Base-by-base conservation (phyloP, 2,113 vertebrate species). In the Paraplagusia blochii region DNA sequence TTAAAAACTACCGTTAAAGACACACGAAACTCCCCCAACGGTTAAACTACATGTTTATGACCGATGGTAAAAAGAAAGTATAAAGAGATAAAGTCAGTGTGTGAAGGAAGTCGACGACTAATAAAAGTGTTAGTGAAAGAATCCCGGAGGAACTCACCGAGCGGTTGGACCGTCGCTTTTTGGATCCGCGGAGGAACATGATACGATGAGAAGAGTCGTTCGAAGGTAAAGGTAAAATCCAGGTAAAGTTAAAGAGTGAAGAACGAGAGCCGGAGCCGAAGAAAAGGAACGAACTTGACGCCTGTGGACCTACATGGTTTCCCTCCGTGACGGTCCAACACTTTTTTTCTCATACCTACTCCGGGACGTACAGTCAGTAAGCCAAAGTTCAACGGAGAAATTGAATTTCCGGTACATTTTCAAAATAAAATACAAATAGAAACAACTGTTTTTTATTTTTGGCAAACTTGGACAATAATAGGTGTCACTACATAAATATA, bases 111-210 rank as follows among this genome's bases (percentile, higher is more conserved):
- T 65, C 43, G 39, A 40, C 10, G 8, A 61, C 15, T 44, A 46
- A 43, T 55, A 50, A 66, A 55, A 36, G 29, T 13, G 18, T 4
- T 0, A 52, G 7, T 0, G 47, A 17, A 43, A n/a, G 13, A 40
- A 40, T 12, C 9, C 1, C 11, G 4, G 13, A 49, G n/a, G 13
- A 6, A 85, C 91, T 88, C 57, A 92, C 91, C 83, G 86, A 79
- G 54, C 89, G 87, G 63, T 44, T 82, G 1, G 90, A 91, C 33
- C 89, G 87, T 66, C 90, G 89, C 74, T 91, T 91, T 74, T 88
- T 91, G 8, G 91, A 91, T 9, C 89, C 90, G 46, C 90, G 88
- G 17, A 87, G 77, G 77, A 91, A 92, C 91, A 92, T 92, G 35
- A 13, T 39, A 73, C 9, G 11, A 4, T 40, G 65, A 66, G 63